Evolutionary conservation across 2,797 vertebrate species (phyloP).

Genomic region (Clarias laeviceps): DNA sequence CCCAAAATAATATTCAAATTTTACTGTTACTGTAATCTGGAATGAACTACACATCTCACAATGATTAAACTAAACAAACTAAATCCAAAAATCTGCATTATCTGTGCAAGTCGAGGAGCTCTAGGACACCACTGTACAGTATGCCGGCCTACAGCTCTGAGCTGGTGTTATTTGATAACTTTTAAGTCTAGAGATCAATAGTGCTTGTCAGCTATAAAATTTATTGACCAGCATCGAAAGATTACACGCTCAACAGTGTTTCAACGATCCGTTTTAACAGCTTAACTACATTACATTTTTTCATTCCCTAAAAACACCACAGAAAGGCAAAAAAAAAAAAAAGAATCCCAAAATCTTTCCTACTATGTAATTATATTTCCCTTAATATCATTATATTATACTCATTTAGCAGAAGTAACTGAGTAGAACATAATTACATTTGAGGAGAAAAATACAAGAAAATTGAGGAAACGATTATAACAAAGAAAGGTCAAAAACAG

Average conservation of each 20-base stretch:
- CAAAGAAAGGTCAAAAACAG: background rate
- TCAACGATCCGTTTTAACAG: conserved; percentile 24
- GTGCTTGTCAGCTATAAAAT: conserved; percentile 70
- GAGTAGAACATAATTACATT: background rate
- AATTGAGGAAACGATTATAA: background rate
- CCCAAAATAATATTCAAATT: background rate
- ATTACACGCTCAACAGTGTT: conserved; percentile 41
- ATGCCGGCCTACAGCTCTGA: conserved; percentile 59
- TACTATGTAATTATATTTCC: background rate
- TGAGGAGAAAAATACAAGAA: background rate
- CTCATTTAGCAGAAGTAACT: background rate
- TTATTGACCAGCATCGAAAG: conserved; percentile 60
- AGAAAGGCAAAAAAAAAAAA: background rate
- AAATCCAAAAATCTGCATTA: background rate
- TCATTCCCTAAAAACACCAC: background rate
- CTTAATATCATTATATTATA: background rate
- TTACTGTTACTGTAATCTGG: background rate
- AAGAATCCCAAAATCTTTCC: background rate
- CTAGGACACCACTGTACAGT: conserved; percentile 20
- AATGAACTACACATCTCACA: background rate
- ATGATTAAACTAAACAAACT: background rate
- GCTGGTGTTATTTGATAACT: conserved; percentile 60
- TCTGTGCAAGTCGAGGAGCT: background rate
- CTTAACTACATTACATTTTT: conserved; percentile 15
- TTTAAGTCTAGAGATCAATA: conserved; percentile 63